Conservation (phyloP, 2,888 invertebrate species). For the Epinotia brunnichana region DNA sequence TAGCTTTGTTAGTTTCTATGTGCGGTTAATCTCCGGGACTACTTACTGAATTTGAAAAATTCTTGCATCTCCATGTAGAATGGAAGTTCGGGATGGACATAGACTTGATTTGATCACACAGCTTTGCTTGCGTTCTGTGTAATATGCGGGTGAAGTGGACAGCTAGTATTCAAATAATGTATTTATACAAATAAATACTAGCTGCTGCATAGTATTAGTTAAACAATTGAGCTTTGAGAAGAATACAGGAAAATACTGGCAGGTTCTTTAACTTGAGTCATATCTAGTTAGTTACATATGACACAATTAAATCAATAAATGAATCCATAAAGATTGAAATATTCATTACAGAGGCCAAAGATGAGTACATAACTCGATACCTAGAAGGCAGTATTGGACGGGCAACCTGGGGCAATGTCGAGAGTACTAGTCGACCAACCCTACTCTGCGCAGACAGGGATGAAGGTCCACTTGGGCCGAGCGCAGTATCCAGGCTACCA, state of each 20-base stretch:
- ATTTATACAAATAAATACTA: too few species aligned
- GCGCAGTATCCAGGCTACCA: constrained; percentile 87
- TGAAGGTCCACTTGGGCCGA: constrained; percentile 91
- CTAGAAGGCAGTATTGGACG: constrained; percentile 95
- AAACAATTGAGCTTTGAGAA: background rate
- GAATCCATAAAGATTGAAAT: background rate
- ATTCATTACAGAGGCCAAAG: constrained; percentile 89
- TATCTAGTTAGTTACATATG: background rate
- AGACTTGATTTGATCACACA: too few species aligned
- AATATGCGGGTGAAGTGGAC: too few species aligned
- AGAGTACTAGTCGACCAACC: constrained; percentile 87
- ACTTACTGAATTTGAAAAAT: too few species aligned
- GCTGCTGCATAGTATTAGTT: too few species aligned
- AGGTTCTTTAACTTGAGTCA: background rate
- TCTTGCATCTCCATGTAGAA: too few species aligned
- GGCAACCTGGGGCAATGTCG: constrained; percentile 91
- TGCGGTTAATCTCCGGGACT: too few species aligned
- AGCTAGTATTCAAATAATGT: too few species aligned
- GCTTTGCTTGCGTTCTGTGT: too few species aligned
- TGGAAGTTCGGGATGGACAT: too few species aligned
- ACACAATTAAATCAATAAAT: background rate
- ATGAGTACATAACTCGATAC: constrained; percentile 94
- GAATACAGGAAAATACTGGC: background rate
- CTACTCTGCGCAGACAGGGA: constrained; percentile 90
- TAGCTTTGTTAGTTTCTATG: too few species aligned